Conservation (phyloP, 2,113 vertebrate genomes). For the Girardinichthys multiradiatus region DNA sequence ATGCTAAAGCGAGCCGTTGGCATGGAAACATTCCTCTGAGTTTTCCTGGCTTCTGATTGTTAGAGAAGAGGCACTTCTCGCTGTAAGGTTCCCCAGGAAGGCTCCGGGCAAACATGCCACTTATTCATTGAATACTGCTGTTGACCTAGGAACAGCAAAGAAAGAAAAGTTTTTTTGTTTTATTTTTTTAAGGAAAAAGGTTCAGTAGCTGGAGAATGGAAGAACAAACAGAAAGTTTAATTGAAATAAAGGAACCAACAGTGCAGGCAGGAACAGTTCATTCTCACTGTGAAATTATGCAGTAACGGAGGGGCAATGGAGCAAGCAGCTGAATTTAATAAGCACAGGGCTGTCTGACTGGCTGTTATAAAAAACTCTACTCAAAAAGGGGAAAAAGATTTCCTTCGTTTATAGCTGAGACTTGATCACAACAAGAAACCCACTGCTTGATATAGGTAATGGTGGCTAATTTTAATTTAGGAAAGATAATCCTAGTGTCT, state of each 20-base stretch:
- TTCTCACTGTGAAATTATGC: conserved; percentile 20
- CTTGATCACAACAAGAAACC: conserved; percentile 1
- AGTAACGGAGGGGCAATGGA: conserved; percentile 15
- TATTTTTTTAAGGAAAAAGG: not conserved
- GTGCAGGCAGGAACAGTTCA: conserved; percentile 14
- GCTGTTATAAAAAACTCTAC: not conserved
- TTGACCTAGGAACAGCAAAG: conserved; percentile 26
- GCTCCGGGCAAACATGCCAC: conserved; percentile 39
- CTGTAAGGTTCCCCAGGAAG: conserved; percentile 45
- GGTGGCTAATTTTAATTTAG: conserved; percentile 16
- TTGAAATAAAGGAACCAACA: conserved; percentile 9
- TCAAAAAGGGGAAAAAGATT: not conserved
- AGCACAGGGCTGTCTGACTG: not conserved
- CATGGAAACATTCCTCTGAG: conserved; percentile 74
- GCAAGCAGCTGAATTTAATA: conserved; percentile 7
- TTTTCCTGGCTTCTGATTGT: conserved; percentile 64
- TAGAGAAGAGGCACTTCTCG: conserved; percentile 50
- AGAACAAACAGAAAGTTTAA: conserved; percentile 23
- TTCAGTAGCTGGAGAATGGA: not conserved
- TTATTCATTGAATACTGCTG: conserved; percentile 32
- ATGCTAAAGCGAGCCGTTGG: conserved; percentile 67
- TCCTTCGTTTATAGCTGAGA: not conserved
- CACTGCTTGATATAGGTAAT: conserved; percentile 21
- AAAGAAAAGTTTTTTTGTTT: not conserved
- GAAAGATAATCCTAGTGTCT: conserved; percentile 4